Evolutionary conservation across 2,888 invertebrate genomes (phyloP).

Genomic region (Dermolepida albohirtum): DNA sequence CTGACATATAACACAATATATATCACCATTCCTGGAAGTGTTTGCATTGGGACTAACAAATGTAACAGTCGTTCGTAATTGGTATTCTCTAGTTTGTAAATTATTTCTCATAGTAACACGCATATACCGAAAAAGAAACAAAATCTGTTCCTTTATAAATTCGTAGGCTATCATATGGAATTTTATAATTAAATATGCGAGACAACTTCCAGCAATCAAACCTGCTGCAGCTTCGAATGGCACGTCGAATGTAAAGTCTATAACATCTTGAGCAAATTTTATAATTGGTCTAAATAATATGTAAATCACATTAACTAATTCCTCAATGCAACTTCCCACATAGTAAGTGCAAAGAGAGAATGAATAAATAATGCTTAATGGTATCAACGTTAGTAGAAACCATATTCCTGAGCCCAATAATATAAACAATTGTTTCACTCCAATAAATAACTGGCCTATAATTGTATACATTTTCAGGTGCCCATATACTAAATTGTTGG

Average conservation of each 20-base stretch:
- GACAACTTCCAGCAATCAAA: slow-evolving; percentile 52
- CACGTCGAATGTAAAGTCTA: slow-evolving; percentile 57
- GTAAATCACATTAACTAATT: slow-evolving; percentile 32
- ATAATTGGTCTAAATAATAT: slow-evolving; percentile 30
- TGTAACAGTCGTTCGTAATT: background rate
- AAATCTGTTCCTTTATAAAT: slow-evolving; percentile 44
- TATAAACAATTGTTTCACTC: slow-evolving; percentile 53
- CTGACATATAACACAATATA: slow-evolving; percentile 69
- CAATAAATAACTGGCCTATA: slow-evolving; percentile 47
- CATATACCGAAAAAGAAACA: background rate
- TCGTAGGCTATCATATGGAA: slow-evolving; percentile 52
- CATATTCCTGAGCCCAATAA: slow-evolving; percentile 58
- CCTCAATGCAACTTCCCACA: slow-evolving; percentile 45
- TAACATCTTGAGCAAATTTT: slow-evolving; percentile 40
- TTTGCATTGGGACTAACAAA: background rate
- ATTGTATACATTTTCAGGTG: slow-evolving; percentile 41
- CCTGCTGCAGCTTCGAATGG: slow-evolving; percentile 57
- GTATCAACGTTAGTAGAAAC: slow-evolving; percentile 56
- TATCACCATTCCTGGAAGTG: slow-evolving; percentile 54
- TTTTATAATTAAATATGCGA: slow-evolving; percentile 54
- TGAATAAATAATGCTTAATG: slow-evolving; percentile 51
- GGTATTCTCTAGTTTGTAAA: slow-evolving; percentile 2
- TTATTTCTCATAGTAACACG: background rate
- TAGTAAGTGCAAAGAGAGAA: slow-evolving; percentile 46
- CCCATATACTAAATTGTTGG: slow-evolving; percentile 20